These are phyloP conservation scores for Neotoma lepida DNA, from an alignment of 2,113 vertebrate species.

Conservation along the genomic window DNA sequence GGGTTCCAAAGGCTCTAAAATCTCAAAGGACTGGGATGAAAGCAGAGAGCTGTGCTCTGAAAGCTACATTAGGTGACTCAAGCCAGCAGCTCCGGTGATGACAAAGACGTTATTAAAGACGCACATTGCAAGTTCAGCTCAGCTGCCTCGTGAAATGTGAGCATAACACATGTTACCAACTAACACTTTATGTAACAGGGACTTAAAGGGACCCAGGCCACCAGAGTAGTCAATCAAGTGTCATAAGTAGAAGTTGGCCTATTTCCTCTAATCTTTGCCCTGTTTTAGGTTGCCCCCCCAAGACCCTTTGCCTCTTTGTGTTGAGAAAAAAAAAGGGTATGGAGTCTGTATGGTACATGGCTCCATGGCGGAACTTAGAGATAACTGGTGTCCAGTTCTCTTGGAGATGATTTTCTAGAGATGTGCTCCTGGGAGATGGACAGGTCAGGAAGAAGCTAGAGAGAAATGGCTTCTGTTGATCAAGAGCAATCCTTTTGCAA, in stretches of 20 bases:
- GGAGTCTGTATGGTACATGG: rapidly evolving
- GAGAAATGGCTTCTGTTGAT: not conserved
- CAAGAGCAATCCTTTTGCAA: not conserved
- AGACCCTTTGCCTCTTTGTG: not conserved
- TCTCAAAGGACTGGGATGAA: constrained; percentile 14
- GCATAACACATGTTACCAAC: not conserved
- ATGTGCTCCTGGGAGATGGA: not conserved
- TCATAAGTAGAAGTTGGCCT: not conserved
- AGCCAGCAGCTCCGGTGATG: not conserved
- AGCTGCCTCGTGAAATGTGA: constrained; percentile 10
- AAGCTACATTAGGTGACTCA: constrained; percentile 65
- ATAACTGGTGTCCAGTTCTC: not conserved
- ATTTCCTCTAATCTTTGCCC: rapidly evolving
- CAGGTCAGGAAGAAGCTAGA: not conserved
- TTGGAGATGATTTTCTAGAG: not conserved
- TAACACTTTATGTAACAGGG: not conserved
- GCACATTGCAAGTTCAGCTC: not conserved
- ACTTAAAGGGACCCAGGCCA: not conserved
- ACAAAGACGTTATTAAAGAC: constrained; percentile 54
- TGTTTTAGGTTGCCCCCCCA: not conserved
- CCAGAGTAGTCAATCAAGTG: not conserved
- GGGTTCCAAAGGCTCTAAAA: not conserved
- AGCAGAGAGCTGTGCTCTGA: not conserved
- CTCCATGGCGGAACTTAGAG: not conserved
- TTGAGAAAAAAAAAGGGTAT: not conserved